Evolutionary conservation across 2,888 invertebrate genomes (phyloP).

Genomic region (Hartigia nigra): DNA sequence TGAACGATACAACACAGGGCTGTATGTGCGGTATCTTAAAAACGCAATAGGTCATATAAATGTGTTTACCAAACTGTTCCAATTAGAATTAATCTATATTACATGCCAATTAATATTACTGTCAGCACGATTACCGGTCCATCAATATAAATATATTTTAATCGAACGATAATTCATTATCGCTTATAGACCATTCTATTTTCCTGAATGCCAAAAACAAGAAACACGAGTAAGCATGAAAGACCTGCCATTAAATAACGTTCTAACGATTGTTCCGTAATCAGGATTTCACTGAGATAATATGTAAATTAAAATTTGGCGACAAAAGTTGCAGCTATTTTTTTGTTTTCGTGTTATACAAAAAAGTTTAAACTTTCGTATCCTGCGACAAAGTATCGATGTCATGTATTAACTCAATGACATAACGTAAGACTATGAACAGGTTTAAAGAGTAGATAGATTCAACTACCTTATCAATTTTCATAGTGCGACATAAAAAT

Average conservation of each 20-base stretch:
- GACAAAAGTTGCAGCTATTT: too few species aligned
- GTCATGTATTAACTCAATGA: too few species aligned
- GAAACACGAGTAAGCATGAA: too few species aligned
- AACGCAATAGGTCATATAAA: background rate
- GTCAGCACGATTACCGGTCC: background rate
- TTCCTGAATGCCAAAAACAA: background rate
- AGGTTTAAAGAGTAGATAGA: background rate
- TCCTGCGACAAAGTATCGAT: too few species aligned
- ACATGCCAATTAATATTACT: background rate
- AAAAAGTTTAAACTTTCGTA: too few species aligned
- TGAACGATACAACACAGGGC: slow-evolving; percentile 3
- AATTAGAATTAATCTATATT: background rate
- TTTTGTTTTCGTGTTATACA: too few species aligned
- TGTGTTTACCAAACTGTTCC: background rate
- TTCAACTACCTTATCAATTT: background rate
- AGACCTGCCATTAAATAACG: too few species aligned
- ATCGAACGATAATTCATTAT: background rate
- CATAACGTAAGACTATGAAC: too few species aligned
- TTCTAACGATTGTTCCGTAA: too few species aligned
- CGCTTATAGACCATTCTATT: background rate
- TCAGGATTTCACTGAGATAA: too few species aligned
- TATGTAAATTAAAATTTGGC: too few species aligned
- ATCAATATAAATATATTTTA: background rate
- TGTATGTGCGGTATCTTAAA: background rate
- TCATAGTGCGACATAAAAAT: background rate